phyloP scores from a whole-genome alignment of 2,113 vertebrate species.

The Tinamus guttatus region DNA sequence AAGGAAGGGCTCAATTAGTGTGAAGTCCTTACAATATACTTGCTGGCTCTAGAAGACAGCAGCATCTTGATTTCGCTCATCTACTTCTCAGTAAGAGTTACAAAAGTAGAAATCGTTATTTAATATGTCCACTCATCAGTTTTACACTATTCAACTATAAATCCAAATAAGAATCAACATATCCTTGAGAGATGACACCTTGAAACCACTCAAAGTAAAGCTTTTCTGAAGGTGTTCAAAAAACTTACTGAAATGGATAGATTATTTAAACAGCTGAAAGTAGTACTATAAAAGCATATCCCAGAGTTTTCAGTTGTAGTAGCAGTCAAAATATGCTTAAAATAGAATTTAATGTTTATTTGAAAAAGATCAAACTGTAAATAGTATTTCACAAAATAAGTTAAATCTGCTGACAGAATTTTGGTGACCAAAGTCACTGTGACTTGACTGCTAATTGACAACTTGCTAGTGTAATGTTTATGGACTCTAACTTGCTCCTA shows the following conservation, averaged over 20 bases:
- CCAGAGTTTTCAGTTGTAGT: slow-evolving; percentile 44
- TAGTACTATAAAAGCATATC: slow-evolving; percentile 12
- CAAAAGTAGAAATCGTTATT: not conserved
- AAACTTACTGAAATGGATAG: slow-evolving; percentile 22
- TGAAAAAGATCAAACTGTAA: slow-evolving; percentile 62
- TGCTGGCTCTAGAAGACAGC: not conserved
- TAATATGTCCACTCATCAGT: not conserved
- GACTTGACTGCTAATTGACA: slow-evolving; percentile 58
- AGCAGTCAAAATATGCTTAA: slow-evolving; percentile 26
- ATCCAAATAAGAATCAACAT: not conserved
- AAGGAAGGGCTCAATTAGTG: not conserved
- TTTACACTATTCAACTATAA: not conserved
- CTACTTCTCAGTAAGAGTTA: not conserved
- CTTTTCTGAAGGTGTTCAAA: not conserved
- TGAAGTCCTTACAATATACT: not conserved
- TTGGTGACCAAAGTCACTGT: slow-evolving; percentile 45
- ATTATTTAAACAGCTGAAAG: slow-evolving; percentile 19
- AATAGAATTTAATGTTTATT: slow-evolving; percentile 30
- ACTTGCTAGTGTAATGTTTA: slow-evolving; percentile 47
- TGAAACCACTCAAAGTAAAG: not conserved
- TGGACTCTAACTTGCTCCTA: slow-evolving; percentile 13
- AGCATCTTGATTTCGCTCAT: not conserved
- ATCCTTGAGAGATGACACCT: not conserved
- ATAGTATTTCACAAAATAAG: slow-evolving; percentile 67
- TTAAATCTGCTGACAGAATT: slow-evolving; percentile 67